Evolutionary conservation across 2,113 vertebrate species (phyloP).

Genomic region (Suncus etruscus): DNA sequence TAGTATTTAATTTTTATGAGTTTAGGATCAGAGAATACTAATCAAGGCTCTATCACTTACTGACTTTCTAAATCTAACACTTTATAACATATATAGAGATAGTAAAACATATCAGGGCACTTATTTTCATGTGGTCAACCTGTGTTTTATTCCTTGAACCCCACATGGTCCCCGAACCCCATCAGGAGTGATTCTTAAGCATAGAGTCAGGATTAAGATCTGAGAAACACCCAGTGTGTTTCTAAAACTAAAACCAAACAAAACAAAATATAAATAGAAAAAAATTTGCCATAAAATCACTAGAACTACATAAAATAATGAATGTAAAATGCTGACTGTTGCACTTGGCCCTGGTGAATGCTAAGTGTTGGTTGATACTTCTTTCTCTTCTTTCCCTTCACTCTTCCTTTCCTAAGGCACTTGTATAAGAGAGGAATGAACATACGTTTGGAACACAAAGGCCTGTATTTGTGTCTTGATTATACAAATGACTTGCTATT

Average conservation of each 20-base stretch:
- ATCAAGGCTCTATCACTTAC: conserved; percentile 18
- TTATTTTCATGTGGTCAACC: too few relatives aligned
- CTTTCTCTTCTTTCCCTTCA: background rate
- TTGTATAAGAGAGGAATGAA: background rate
- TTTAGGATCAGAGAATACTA: background rate
- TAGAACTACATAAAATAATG: background rate
- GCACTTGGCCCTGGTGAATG: background rate
- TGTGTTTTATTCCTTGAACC: too few relatives aligned
- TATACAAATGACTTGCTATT: background rate
- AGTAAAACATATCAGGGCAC: too few relatives aligned
- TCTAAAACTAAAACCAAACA: too few relatives aligned
- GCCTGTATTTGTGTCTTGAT: background rate
- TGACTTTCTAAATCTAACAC: background rate
- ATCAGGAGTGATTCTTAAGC: too few relatives aligned
- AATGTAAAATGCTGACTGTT: background rate
- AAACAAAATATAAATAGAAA: background rate
- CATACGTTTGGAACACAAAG: background rate
- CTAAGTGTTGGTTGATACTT: background rate
- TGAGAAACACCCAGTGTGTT: too few relatives aligned
- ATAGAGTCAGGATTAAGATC: too few relatives aligned
- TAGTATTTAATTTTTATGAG: background rate
- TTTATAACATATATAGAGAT: background rate
- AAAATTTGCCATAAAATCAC: background rate
- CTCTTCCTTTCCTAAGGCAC: background rate
- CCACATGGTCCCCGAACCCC: too few relatives aligned